Evolutionary conservation across 1,140 invertebrate genomes (phyloP), one percentile per base, ranked within the genome.

Genomic region (Chironomus tepperi): DNA sequence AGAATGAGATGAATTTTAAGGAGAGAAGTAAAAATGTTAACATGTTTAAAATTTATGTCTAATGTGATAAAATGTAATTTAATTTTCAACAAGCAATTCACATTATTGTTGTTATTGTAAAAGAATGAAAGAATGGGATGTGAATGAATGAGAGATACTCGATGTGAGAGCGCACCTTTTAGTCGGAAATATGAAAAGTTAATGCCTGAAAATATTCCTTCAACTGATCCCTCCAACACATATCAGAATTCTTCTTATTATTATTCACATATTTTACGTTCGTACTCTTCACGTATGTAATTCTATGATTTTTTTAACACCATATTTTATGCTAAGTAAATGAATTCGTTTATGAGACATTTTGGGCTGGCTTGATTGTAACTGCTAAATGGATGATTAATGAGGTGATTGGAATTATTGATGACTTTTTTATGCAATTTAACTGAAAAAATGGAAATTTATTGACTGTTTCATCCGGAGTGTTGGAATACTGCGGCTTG

Each of bases 61-160:
- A 57, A 57, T 57, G 47, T 57, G 47, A 57, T 57, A 57, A 57
- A 57, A 57, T 57, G 47, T 57, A 57, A 57, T 57, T 57, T 57
- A 57, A 57, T 57, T 57, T 57, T 57, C 47, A 57, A 57, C 47
- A n/a, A 57, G 47, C 47, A 57, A 34, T 34, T 34, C 24, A 34
- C 24, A 34, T 34, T 34, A 34, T 34, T 34, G 24, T 34, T 34
- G 24, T 34, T 34, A 34, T 57, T 57, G 47, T 57, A 12, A 34
- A 34, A 34, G n/a, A n/a, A n/a, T n/a, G n/a, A n/a, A 34, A 34
- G 47, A 57, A 15, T 15, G 47, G 12, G 10, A 57, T 15, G 47
- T 57, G 47, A 57, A 57, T 57, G 47, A 57, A n/a, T 57, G 47
- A 12, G 47, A 57, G 47, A 57, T 5, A 34, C 24, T 34, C 24